Conservation (phyloP, 2,888 invertebrate species). For the Brenthis daphne region DNA sequence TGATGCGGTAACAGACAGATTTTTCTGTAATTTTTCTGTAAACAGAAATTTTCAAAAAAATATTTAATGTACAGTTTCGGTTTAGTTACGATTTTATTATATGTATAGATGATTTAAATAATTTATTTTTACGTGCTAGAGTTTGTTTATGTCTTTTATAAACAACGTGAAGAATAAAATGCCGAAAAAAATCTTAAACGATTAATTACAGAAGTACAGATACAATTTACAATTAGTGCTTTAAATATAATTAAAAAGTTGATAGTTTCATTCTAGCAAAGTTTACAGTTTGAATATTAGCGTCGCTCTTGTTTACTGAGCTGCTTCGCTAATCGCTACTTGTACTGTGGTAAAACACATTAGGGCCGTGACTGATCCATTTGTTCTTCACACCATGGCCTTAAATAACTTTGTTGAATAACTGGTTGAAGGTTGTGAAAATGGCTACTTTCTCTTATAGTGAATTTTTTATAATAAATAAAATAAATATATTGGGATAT, state of each 20-base stretch:
- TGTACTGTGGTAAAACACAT: slow-evolving; percentile 3
- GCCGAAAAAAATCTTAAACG: neutral
- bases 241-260: slow-evolving; percentile 4
- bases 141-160: too few relatives aligned
- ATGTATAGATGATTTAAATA: too few relatives aligned
- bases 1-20: too few relatives aligned
- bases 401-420: slow-evolving; percentile 1
- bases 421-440: neutral
- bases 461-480: too few relatives aligned
- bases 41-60: too few relatives aligned
- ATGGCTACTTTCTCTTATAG: neutral
- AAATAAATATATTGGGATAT: too few relatives aligned
- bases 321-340: neutral
- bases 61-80: too few relatives aligned
- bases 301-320: slow-evolving; percentile 3
- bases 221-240: neutral
- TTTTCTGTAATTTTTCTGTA: too few relatives aligned
- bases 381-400: slow-evolving; percentile 4
- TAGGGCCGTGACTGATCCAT: slow-evolving; percentile 4
- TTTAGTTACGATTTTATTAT: too few relatives aligned
- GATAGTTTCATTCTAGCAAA: slow-evolving; percentile 2
- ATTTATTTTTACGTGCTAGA: too few relatives aligned
- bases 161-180: too few relatives aligned
- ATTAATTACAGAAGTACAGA: neutral
- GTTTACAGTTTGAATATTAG: slow-evolving; percentile 13